Evolutionary conservation across 2,797 vertebrate species (phyloP), one percentile per base, ranked within the genome.

Genomic region (Harpia harpyja): DNA sequence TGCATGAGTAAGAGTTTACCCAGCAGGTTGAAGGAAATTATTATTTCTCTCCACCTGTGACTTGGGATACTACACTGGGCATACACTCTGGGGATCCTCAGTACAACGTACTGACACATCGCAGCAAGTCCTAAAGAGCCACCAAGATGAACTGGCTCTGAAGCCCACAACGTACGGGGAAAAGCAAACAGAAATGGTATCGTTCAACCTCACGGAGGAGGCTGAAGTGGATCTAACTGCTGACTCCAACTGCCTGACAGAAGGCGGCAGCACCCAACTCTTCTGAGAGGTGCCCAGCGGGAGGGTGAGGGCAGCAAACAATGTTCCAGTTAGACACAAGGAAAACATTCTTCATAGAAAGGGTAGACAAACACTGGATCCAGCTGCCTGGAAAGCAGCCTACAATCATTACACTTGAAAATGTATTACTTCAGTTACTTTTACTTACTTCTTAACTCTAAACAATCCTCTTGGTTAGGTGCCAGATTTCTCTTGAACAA

Each of bases 251-350:
- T 39, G 77, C 35, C 48, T 43, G 28, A 59, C 14, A 27, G 25
- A n/a, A 54, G 44, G 12, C 6, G 5, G 49, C 37, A 85, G 75
- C 51, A 60, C 30, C 35, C 70, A 93, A 0, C 24, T 65, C 46
- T 70, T 46, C 22, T 3, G 2, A 25, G 14, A 67, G 20, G 30
- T 63, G 60, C 30, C 33, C 60, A 49, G 16, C 1, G 0, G 24
- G 22, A 88, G 5, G 32, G 30, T 1, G 0, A 72, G 22, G 0
- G 0, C 10, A 54, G 73, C 19, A 32, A 48, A 41, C 4, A 15
- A 33, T 25, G 13, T 43, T 60, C 53, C n/a, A 49, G 28, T 21
- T 24, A n/a, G 24, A 69, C 28, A 51, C 5, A 48, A 9, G 3
- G 22, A 80, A 83, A 88, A 78, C 0, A 0, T 53, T 61, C 22